Evolutionary conservation across 2,888 invertebrate species (phyloP), one percentile per base, ranked within the genome.

Genomic region (Epinotia ramella): DNA sequence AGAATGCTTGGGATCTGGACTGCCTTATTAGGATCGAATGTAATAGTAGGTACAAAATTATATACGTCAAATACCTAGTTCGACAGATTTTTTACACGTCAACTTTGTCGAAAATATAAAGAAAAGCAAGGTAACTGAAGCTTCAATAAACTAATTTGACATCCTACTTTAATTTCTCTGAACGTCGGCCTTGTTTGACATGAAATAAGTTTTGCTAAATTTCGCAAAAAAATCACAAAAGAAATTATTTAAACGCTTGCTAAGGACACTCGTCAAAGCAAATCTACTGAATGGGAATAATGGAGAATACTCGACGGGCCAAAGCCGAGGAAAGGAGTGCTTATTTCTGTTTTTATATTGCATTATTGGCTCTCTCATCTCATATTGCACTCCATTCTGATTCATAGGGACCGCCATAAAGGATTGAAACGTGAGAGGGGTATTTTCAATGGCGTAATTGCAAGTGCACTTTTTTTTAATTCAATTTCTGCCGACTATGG

Each of bases 341-440:
- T 92, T 90, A 91, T 91, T 91, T 89, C 89, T 92, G 91, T 93
- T 94, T 93, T 94, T 93, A 93, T 93, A 92, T 93, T 93, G 92
- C 91, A 93, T 94, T 93, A 93, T 94, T 94, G 91, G 93, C 92
- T 89, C 92, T 92, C 93, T 93, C 92, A 91, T 91, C 93, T 92
- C 93, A 88, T 91, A 92, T 92, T 92, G 92, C 93, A 91, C 91
- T 91, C 87, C 87, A 88, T 89, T 87, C 87, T 88, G 88, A 90
- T 86, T 91, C 92, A 92, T 90, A 91, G 90, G 90, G 90, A 88
- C 91, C 89, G 90, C 89, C 87, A 93, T 92, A 94, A 93, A 94
- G 89, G 93, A 91, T 93, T 94, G 94, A 93, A 94, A 94, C 91
- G 92, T 88, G 91, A 92, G 93, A 92, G 93, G 92, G 92, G 89